These are phyloP conservation scores for Tragelaphus buxtoni DNA, from an alignment of 2,113 vertebrate species.

Conservation along the genomic window DNA sequence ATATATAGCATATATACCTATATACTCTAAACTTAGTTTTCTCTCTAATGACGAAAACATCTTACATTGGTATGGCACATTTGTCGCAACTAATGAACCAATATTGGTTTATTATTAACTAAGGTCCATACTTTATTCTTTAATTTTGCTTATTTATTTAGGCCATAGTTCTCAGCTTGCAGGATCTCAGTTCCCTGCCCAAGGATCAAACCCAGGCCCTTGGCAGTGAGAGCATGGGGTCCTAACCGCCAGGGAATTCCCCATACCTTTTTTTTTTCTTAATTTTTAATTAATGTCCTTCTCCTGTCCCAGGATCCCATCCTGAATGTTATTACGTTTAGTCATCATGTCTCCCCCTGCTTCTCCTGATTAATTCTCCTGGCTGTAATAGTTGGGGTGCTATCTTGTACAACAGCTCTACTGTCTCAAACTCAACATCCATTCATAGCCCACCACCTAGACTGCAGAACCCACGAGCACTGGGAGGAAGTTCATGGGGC, in stretches of 20 bases:
- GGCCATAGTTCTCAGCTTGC: background rate
- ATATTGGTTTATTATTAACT: background rate
- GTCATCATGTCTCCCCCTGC: background rate
- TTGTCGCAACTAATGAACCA: background rate
- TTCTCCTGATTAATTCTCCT: background rate
- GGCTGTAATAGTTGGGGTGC: background rate
- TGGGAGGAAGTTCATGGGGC: background rate
- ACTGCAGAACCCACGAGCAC: background rate
- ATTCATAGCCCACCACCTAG: background rate
- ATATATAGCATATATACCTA: background rate
- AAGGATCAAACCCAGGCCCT: background rate
- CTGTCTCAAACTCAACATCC: background rate
- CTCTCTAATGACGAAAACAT: background rate
- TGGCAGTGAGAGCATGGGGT: background rate
- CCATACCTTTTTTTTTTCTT: background rate
- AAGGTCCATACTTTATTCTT: background rate
- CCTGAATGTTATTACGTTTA: background rate
- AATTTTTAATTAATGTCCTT: background rate
- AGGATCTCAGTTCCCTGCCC: background rate
- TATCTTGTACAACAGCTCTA: background rate
- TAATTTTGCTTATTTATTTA: background rate
- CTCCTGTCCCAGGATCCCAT: background rate
- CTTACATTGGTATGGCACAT: background rate
- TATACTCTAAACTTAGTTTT: background rate
- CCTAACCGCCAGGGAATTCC: background rate